Base-by-base conservation (phyloP, 2,797 vertebrate species). In the Sebastes trivittatus region DNA sequence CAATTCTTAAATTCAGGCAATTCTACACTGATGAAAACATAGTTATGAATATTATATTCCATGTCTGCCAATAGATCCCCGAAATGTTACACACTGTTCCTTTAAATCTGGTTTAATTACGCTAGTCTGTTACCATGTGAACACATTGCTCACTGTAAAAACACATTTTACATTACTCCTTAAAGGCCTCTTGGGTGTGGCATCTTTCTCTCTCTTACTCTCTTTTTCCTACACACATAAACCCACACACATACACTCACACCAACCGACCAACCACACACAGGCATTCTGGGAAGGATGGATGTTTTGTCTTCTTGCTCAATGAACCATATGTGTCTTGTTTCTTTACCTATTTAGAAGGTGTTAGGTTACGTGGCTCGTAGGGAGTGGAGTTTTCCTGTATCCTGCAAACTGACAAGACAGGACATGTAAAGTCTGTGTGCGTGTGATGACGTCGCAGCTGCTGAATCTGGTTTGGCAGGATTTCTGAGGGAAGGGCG, bases 381-480 rank as follows among this genome's bases (percentile, higher is more conserved):
- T 4, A 77, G 77, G 78, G 56, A 58, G 82, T 62, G 66, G 75
- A 64, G 56, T 46, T 29, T 83, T 22, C 42, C 23, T 69, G 56
- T 49, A 61, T 68, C 59, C 27, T 7, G 1, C 8, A 63, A 68
- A 74, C 65, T 76, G 69, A 88, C 82, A 88, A 84, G 86, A 79
- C 65, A 46, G 46, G 32, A 4, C 86, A 74, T 77, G 85, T 36
- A 36, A 71, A 80, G 63, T 38, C 6, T 10, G 2, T 64, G 66
- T 9, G 67, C 54, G 25, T 60, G 22, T 32, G 49, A 79, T 94
- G 92, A 93, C 89, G 88, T 81, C 70, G 83, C 55, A 72, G 74
- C 84, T 8, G 60, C 58, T 78, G 81, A 72, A 92, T 90, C 94
- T 93, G 90, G 94, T 94, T 94, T 80, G 88, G 88, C 88, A 80